Evolutionary conservation across 2,113 vertebrate species (phyloP).

Genomic region (Lichenostomus cassidix): DNA sequence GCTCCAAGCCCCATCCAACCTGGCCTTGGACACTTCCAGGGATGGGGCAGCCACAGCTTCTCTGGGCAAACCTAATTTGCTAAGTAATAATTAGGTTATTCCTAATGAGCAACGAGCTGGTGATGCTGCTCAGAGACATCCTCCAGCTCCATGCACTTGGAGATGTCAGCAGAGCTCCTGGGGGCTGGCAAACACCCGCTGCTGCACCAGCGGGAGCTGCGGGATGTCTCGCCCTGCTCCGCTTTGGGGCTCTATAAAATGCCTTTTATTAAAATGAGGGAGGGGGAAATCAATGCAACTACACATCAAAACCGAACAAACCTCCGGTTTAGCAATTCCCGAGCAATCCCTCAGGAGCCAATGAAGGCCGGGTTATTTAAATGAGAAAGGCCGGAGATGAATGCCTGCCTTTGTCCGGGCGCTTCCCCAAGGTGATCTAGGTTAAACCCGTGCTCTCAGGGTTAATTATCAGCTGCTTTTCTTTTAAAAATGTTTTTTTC

Average conservation of each 20-base stretch:
- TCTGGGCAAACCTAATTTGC: not conserved
- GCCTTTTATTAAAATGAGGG: not conserved
- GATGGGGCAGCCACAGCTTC: not conserved
- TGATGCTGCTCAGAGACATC: accelerated
- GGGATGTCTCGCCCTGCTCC: not conserved
- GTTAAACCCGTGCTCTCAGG: not conserved
- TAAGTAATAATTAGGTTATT: not conserved
- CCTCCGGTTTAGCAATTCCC: not conserved
- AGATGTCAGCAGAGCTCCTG: not conserved
- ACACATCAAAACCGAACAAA: not conserved
- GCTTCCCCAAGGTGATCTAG: slow-evolving; percentile 10
- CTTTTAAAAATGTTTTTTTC: slow-evolving; percentile 26
- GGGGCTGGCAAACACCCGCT: not conserved
- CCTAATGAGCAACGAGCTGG: not conserved
- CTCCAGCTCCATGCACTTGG: accelerated
- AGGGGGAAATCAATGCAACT: not conserved
- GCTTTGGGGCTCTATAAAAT: not conserved
- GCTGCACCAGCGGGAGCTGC: not conserved
- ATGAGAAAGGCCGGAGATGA: slow-evolving; percentile 22
- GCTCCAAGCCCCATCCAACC: not conserved
- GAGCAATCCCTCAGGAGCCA: not conserved
- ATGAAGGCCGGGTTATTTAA: slow-evolving; percentile 41
- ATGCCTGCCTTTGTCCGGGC: slow-evolving; percentile 16
- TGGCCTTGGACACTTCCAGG: not conserved
- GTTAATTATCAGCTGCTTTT: slow-evolving; percentile 42